Conservation (phyloP, 2,888 invertebrate genomes). For the Trichacis sp. region DNA sequence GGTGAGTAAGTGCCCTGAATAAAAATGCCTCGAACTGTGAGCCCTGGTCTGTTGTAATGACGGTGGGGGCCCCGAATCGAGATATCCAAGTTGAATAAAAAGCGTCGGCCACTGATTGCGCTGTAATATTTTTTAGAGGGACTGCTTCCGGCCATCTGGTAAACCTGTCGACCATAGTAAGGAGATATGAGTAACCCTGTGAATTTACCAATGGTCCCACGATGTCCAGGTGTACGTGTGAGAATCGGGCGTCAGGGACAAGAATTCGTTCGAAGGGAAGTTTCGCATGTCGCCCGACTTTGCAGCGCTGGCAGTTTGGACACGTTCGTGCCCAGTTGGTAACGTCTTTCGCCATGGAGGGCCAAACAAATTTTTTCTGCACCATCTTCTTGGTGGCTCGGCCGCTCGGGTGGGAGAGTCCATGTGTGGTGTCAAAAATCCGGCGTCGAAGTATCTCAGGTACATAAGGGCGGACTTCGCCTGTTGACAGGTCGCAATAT, state of each 20-base stretch:
- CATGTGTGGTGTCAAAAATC: neutral
- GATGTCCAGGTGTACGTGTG: conserved; percentile 54
- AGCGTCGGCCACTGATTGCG: conserved; percentile 36
- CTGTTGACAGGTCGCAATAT: conserved; percentile 28
- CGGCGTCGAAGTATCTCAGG: conserved; percentile 21
- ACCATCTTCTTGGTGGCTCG: conserved; percentile 44
- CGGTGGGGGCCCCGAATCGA: conserved; percentile 34
- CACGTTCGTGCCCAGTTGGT: conserved; percentile 48
- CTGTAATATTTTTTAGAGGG: too few species aligned
- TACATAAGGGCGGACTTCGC: too few species aligned
- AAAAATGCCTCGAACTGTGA: conserved; percentile 51
- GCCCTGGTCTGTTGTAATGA: conserved; percentile 47
- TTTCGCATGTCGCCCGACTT: conserved; percentile 25
- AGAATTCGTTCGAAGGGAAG: neutral
- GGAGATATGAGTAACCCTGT: conserved; percentile 48
- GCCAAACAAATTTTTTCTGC: too few species aligned
- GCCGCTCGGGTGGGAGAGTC: neutral
- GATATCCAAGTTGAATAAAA: conserved; percentile 38
- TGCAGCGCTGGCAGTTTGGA: conserved; percentile 12
- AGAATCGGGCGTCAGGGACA: conserved; percentile 43
- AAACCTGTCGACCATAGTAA: conserved; percentile 57
- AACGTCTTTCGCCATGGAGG: conserved; percentile 55
- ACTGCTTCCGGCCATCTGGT: conserved; percentile 49
- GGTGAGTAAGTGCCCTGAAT: too few species aligned
- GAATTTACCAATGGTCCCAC: conserved; percentile 15